Evolutionary conservation across 2,797 vertebrate species (phyloP).

Genomic region (Aselliscus stoliczkanus): DNA sequence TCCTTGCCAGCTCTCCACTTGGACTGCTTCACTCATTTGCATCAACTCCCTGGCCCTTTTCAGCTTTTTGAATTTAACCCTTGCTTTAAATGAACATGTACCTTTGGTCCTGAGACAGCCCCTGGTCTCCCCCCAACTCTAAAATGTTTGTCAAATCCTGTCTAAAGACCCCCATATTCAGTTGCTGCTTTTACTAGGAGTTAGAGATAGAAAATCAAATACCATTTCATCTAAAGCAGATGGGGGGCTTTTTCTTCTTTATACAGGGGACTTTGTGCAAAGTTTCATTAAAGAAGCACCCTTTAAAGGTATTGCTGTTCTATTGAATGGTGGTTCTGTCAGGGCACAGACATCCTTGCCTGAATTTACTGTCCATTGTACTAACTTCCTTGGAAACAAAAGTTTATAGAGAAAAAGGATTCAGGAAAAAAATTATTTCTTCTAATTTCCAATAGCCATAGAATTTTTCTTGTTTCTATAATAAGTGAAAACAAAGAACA

Average conservation of each 20-base stretch:
- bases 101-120: slow-evolving; percentile 53
- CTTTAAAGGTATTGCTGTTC: slow-evolving; percentile 91
- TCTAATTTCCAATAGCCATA: slow-evolving; percentile 26
- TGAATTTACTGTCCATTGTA: slow-evolving; percentile 68
- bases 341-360: slow-evolving; percentile 56
- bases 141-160: slow-evolving; percentile 24
- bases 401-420: slow-evolving; percentile 34
- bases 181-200: slow-evolving; percentile 56
- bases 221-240: slow-evolving; percentile 64
- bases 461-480: slow-evolving; percentile 39
- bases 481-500: slow-evolving; percentile 52
- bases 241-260: slow-evolving; percentile 74
- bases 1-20: neutral
- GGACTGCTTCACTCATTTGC: neutral
- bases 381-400: slow-evolving; percentile 55
- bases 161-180: slow-evolving; percentile 54
- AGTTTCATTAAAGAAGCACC: slow-evolving; percentile 87
- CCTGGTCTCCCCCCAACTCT: neutral
- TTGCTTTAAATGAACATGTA: neutral
- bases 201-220: slow-evolving; percentile 56
- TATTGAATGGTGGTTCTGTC: slow-evolving; percentile 85
- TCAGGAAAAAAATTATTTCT: slow-evolving; percentile 25
- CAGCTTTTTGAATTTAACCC: neutral
- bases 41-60: neutral
- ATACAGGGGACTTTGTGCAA: slow-evolving; percentile 89